Percentiles rank a stretch among this genome's conserved stretches.
These are phyloP conservation scores for Elgonia sp. DNA, from an alignment of 2,888 invertebrate species.

Conservation along the genomic window DNA sequence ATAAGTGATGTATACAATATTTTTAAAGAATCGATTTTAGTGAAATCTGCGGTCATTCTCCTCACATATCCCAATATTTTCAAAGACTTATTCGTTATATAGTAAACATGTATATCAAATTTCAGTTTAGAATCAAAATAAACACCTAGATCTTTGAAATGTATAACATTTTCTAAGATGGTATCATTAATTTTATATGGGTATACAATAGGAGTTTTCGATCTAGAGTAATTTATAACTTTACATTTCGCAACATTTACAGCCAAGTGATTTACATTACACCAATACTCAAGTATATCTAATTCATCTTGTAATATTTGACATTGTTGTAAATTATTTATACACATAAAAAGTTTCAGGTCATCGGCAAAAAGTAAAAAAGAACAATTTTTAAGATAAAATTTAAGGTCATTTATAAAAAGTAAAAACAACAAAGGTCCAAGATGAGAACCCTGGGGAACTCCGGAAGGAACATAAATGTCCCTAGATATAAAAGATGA, in stretches of 20 bases:
- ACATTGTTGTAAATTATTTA: background rate
- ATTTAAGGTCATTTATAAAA: conserved; percentile 14
- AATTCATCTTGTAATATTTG: background rate
- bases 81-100: background rate
- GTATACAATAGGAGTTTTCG: background rate
- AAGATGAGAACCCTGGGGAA: background rate
- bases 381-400: background rate
- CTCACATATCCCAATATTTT: background rate
- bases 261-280: background rate
- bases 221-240: background rate
- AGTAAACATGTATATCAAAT: background rate
- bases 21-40: background rate
- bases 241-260: conserved; percentile 8
- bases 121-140: background rate
- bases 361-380: conserved; percentile 15
- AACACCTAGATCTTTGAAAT: conserved; percentile 11
- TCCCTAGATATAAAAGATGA: background rate
- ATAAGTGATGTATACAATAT: background rate
- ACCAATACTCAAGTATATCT: background rate
- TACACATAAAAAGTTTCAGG: background rate
- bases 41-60: background rate
- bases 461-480: background rate
- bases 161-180: background rate
- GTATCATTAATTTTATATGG: background rate
- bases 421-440: conserved; percentile 11